These are phyloP conservation scores for Psettodes erumei DNA, from an alignment of 2,113 vertebrate genomes.

Conservation along the genomic window DNA sequence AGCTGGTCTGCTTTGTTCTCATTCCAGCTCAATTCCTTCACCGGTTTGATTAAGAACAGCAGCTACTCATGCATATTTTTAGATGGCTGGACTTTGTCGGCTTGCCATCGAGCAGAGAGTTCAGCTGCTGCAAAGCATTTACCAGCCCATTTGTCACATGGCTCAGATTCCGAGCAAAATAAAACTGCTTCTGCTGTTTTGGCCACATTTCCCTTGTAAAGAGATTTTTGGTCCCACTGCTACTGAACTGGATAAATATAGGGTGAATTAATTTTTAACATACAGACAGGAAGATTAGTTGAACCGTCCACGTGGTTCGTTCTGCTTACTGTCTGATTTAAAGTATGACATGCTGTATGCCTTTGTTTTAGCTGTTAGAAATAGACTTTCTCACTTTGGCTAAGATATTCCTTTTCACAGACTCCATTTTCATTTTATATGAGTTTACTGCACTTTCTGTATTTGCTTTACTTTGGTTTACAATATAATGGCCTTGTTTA, in stretches of 20 bases:
- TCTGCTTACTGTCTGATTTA: not conserved
- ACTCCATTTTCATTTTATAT: not conserved
- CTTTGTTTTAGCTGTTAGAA: not conserved
- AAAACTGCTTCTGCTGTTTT: not conserved
- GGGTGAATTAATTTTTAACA: not conserved
- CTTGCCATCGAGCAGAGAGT: slow-evolving; percentile 21
- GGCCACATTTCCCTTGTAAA: not conserved
- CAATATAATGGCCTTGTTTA: slow-evolving; percentile 39
- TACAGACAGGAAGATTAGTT: not conserved
- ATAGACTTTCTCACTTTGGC: not conserved
- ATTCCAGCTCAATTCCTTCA: slow-evolving; percentile 20
- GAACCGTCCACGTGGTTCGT: not conserved
- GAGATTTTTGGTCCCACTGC: not conserved
- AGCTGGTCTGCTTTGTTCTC: slow-evolving; percentile 7
- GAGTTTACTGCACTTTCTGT: not conserved
- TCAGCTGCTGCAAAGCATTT: slow-evolving; percentile 30
- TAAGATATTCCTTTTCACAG: not conserved
- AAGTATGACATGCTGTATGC: not conserved
- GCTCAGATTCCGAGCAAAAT: slow-evolving; percentile 15
- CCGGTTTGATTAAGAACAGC: slow-evolving; percentile 31
- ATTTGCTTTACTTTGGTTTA: slow-evolving; percentile 38
- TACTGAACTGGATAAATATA: not conserved
- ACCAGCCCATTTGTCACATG: slow-evolving; percentile 24
- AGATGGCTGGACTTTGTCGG: slow-evolving; percentile 20
- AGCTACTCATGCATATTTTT: slow-evolving; percentile 49